phyloP scores from a whole-genome alignment of 2,113 vertebrate species.

The Chionomys nivalis region DNA sequence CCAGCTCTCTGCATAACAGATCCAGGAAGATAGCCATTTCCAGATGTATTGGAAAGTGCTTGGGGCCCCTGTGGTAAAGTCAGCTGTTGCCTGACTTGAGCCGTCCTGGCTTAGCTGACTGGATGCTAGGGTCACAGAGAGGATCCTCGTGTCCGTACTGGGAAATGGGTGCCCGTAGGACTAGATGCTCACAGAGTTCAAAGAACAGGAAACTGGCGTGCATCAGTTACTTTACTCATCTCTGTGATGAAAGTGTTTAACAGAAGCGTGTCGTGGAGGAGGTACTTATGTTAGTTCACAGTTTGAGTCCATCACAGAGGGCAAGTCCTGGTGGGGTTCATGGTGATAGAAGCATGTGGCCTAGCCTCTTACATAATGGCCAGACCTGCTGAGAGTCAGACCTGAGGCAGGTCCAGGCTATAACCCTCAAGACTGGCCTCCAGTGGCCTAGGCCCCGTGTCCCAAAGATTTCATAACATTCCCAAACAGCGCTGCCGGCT shows the following conservation, averaged over 20 bases:
- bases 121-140: not conserved
- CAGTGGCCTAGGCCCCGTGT: not conserved
- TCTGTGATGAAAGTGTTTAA: not conserved
- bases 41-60: not conserved
- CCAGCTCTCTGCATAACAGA: not conserved
- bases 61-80: constrained; percentile 9
- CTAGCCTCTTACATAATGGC: too few species aligned
- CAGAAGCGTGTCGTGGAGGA: not conserved
- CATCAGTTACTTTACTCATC: not conserved
- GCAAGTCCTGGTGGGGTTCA: not conserved
- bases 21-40: not conserved
- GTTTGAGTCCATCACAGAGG: not conserved
- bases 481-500: not conserved
- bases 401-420: not conserved
- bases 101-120: constrained; percentile 7
- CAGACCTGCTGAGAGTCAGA: not conserved
- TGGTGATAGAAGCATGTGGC: not conserved
- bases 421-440: not conserved
- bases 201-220: not conserved
- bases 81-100: not conserved
- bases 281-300: not conserved
- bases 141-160: not conserved
- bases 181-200: not conserved
- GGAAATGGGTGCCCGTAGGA: not conserved
- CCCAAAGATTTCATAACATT: not conserved